These are phyloP conservation scores for Melanaphis sacchari DNA, from an alignment of 1,140 invertebrate genomes.

Conservation along the genomic window DNA sequence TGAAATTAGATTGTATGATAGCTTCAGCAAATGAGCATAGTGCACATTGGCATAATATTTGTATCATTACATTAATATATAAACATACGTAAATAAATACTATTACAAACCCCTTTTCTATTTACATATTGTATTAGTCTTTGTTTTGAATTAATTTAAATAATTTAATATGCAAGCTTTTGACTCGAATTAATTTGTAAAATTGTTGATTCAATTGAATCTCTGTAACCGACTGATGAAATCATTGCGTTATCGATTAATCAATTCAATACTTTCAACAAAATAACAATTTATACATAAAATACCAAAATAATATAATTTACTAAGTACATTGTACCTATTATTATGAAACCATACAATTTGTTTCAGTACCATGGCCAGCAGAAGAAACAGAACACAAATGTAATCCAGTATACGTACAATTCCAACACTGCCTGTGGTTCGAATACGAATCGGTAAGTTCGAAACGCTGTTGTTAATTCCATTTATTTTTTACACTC, in stretches of 20 bases:
- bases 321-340: no score
- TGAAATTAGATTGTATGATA: not conserved
- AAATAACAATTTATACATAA: not conserved
- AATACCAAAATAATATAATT: not conserved
- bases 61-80: not conserved
- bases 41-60: not conserved
- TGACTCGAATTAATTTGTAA: not conserved
- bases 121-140: not conserved
- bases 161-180: not conserved
- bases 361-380: constrained; percentile 58
- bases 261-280: not conserved
- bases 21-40: no score
- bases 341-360: not conserved
- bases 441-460: constrained; percentile 56
- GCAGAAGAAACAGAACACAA: constrained; percentile 43
- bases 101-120: not conserved
- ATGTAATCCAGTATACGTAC: constrained; percentile 57
- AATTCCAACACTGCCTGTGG: constrained; percentile 58
- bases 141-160: not conserved
- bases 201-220: not conserved
- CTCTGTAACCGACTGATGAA: not conserved
- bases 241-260: not conserved
- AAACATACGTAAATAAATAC: not conserved
- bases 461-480: not conserved
- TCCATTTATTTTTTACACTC: not conserved